These are phyloP conservation scores for Zophobas morio DNA, from an alignment of 1,140 invertebrate genomes.

Conservation along the genomic window DNA sequence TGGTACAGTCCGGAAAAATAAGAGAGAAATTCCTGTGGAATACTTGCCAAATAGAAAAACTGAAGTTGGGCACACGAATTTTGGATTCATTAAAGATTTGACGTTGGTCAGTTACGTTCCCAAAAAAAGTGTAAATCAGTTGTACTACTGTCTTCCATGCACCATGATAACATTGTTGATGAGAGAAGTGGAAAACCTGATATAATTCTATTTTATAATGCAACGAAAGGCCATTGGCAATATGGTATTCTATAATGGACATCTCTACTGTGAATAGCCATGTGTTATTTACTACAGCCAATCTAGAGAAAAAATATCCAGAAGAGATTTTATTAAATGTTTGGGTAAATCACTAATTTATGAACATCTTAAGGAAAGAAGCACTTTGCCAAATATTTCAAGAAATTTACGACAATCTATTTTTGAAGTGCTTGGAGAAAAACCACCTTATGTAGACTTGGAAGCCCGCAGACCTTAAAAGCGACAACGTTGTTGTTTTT, in stretches of 20 bases:
- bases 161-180: constrained; percentile 48
- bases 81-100: constrained; percentile 54
- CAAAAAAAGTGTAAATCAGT: constrained; percentile 59
- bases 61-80: background rate
- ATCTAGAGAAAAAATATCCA: too few species aligned
- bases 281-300: too few species aligned
- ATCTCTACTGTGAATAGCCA: background rate
- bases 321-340: too few species aligned
- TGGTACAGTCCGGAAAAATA: constrained; percentile 67
- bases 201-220: constrained; percentile 60
- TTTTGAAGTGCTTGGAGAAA: too few species aligned
- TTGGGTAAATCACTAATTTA: too few species aligned
- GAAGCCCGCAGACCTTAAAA: too few species aligned
- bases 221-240: constrained; percentile 58
- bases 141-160: constrained; percentile 61
- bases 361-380: too few species aligned
- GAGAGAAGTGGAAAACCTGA: constrained; percentile 60
- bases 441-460: too few species aligned
- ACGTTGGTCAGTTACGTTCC: constrained; percentile 57
- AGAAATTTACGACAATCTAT: too few species aligned
- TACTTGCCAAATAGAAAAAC: background rate
- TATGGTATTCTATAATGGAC: constrained; percentile 43
- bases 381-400: too few species aligned
- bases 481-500: too few species aligned
- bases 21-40: constrained; percentile 21